Conservation (phyloP, 2,888 invertebrate species). For the Hypena proboscidalis region DNA sequence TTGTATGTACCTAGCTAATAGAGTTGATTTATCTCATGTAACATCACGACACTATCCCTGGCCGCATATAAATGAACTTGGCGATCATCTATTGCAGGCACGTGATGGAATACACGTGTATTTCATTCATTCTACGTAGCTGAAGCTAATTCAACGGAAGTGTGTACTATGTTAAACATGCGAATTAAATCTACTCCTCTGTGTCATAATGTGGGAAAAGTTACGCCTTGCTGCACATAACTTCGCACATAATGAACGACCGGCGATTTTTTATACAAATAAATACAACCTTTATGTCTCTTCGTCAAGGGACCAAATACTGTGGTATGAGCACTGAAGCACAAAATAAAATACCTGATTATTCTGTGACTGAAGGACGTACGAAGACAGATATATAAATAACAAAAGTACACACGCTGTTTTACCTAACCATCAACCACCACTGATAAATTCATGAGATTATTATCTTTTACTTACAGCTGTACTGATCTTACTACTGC, state of each 20-base stretch:
- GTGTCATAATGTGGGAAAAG: conserved; percentile 47
- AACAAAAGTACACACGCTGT: no score
- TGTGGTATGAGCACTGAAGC: background rate
- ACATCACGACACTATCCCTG: conserved; percentile 1
- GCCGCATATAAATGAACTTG: conserved; percentile 17
- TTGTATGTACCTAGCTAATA: background rate
- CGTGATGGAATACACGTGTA: conserved; percentile 38
- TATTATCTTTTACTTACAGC: no score
- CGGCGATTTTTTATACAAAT: background rate
- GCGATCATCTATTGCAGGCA: conserved; percentile 24
- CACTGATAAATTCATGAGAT: no score
- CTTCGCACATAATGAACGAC: conserved; percentile 2
- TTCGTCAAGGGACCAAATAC: conserved; percentile 1
- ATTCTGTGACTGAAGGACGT: no score
- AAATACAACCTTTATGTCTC: conserved; percentile 11
- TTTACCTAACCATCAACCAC: no score
- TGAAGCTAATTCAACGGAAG: conserved; percentile 35
- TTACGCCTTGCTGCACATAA: conserved; percentile 43
- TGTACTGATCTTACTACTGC: no score
- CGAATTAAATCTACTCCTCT: conserved; percentile 38
- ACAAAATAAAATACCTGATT: no score
- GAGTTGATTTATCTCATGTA: conserved; percentile 3
- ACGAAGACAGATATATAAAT: background rate
- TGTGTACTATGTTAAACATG: conserved; percentile 22
- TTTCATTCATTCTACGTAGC: conserved; percentile 31